These are phyloP conservation scores for Notothenia coriiceps DNA, from an alignment of 2,113 vertebrate genomes.

Conservation along the genomic window DNA sequence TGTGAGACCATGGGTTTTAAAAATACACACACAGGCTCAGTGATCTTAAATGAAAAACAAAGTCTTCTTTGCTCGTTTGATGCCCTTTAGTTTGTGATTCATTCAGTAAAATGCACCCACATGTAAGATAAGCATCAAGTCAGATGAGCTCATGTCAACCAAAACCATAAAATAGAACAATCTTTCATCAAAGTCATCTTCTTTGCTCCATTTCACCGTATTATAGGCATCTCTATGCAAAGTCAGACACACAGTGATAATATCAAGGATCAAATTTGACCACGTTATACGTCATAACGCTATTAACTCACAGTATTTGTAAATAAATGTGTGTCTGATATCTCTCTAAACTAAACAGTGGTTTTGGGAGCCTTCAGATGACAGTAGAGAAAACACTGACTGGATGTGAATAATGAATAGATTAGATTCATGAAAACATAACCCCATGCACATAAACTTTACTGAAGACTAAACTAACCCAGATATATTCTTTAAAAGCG, in stretches of 20 bases:
- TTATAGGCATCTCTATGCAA: not conserved
- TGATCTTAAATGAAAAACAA: conserved; percentile 1
- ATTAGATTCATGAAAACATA: not conserved
- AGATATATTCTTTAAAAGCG: not conserved
- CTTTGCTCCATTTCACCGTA: conserved; percentile 1
- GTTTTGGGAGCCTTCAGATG: not conserved
- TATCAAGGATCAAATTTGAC: conserved; percentile 2
- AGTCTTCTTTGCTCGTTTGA: not conserved
- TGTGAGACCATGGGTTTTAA: not conserved
- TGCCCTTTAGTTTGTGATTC: not conserved
- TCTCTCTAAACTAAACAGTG: not conserved
- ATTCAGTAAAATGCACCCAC: conserved; percentile 11
- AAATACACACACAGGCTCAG: conserved; percentile 11
- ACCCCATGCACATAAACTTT: not conserved
- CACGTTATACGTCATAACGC: not conserved
- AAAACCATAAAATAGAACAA: not conserved
- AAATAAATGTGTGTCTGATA: not conserved
- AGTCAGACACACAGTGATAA: not conserved
- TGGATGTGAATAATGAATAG: not conserved
- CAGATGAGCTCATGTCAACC: conserved; percentile 11
- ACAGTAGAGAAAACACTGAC: not conserved
- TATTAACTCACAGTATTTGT: not conserved
- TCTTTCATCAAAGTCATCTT: conserved; percentile 1
- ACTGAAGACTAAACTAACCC: not conserved
- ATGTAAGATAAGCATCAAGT: conserved; percentile 9